phyloP scores from a whole-genome alignment of 1,140 invertebrate genomes.

The Procambarus clarkii region DNA sequence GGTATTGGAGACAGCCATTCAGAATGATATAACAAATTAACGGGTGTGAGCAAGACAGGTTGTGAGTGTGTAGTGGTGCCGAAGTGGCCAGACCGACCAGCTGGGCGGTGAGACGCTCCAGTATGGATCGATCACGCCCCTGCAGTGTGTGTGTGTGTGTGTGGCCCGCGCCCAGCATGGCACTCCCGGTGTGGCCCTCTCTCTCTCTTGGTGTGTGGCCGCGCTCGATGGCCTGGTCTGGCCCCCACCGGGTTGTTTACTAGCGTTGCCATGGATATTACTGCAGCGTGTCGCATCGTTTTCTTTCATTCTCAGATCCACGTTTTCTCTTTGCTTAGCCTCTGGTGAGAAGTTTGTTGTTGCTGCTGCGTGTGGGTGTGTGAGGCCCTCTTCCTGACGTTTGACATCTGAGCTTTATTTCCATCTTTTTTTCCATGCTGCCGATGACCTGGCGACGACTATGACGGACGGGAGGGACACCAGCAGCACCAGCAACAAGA shows the following conservation, averaged over 20 bases:
- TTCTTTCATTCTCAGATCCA: neutral
- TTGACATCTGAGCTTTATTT: neutral
- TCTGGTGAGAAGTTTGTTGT: neutral
- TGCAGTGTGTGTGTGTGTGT: neutral
- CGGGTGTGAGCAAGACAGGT: neutral
- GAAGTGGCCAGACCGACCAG: neutral
- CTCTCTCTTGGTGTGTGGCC: too few species aligned
- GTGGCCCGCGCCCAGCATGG: neutral
- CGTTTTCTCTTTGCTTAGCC: slow-evolving; percentile 10
- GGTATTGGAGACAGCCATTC: neutral
- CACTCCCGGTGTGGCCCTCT: neutral
- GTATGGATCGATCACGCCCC: neutral
- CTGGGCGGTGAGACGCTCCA: neutral
- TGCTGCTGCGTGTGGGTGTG: neutral
- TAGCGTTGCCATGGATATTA: neutral
- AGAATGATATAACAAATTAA: neutral
- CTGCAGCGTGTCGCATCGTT: slow-evolving; percentile 1
- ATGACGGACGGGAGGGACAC: neutral
- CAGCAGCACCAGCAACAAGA: neutral
- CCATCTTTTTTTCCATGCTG: neutral
- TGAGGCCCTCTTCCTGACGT: neutral
- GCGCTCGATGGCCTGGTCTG: neutral
- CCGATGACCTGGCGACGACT: neutral
- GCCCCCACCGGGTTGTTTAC: neutral
- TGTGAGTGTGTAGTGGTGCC: neutral